Evolutionary conservation across 2,113 vertebrate species (phyloP).

Genomic region (Microtus ochrogaster): DNA sequence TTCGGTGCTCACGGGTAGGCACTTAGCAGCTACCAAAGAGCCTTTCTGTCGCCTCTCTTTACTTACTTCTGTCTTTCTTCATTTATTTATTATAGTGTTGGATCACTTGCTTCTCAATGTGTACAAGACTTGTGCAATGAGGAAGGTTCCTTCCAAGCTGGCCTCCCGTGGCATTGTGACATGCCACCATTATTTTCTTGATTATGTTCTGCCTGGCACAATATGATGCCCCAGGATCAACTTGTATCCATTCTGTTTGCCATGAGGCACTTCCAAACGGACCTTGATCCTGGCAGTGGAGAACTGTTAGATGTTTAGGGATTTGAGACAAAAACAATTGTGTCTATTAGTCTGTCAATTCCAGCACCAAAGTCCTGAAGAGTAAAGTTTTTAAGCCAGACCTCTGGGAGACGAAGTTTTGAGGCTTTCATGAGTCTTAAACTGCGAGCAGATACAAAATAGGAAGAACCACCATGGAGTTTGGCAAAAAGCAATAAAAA

Average conservation of each 20-base stretch:
- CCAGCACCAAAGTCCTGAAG: neutral
- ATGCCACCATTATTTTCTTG: neutral
- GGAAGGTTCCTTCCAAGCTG: neutral
- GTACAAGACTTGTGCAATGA: neutral
- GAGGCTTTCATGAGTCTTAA: neutral
- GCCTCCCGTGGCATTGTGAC: neutral
- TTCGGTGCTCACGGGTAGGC: neutral
- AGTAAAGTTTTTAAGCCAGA: neutral
- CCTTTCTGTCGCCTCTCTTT: neutral
- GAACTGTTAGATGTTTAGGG: constrained; percentile 4
- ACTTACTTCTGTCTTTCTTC: neutral
- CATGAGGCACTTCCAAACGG: neutral
- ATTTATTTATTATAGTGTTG: neutral
- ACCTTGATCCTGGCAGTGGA: neutral
- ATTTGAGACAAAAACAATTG: constrained; percentile 13
- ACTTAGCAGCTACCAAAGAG: neutral
- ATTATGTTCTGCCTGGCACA: neutral
- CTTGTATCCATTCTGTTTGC: neutral
- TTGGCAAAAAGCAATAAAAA: neutral
- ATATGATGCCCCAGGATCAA: neutral
- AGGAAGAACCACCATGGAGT: neutral
- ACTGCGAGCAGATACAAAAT: neutral
- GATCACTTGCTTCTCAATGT: neutral
- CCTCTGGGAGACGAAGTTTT: neutral
- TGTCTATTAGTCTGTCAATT: neutral